Base-by-base conservation (phyloP, 2,797 vertebrate species). In the Lagodon rhomboides region DNA sequence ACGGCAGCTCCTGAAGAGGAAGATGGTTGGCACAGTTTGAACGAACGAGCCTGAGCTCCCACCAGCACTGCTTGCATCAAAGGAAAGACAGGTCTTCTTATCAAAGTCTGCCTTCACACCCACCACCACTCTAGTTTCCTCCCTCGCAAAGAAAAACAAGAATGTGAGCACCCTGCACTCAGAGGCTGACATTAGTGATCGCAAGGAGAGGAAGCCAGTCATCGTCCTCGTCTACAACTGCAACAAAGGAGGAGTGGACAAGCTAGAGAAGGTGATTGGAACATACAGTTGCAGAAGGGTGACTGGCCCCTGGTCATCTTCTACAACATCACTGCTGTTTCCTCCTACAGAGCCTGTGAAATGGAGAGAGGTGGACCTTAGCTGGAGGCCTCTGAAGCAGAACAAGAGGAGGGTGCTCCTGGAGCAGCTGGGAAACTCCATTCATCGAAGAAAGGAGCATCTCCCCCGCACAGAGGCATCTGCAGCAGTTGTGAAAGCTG, bases 21-120 rank as follows among this genome's bases (percentile, higher is more conserved):
- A 25, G 53, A 16, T 44, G 62, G 51, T 58, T 13, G 63, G 54
- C 30, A 67, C 44, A 3, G 13, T 54, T 12, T 1, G 23, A 38
- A 65, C 51, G 43, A 74, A 56, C 62, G 50, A 59, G 30, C 44
- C 53, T 7, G 13, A 74, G 43, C 61, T 58, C 34, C 59, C 49
- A 0, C 11, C n/a, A 3, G 16, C n/a, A 3, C 12, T 30, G 15
- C 54, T 56, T 15, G 25, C 16, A 10, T 0, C 7, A 0, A 38
- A 22, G 7, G 5, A 16, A 0, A n/a, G 16, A 58, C 2, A 17
- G 34, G 56, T 47, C 13, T 8, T 55, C 13, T 58, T 34, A 1
- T 41, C 41, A 3, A 44, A 22, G 18, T 68, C 55, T 9, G 46
- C 50, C 17, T 41, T 68, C 46, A 41, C 70, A 0, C 7, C 9